phyloP scores from a whole-genome alignment of 1,140 invertebrate species.

The Cyrtorhinus lividipennis region DNA sequence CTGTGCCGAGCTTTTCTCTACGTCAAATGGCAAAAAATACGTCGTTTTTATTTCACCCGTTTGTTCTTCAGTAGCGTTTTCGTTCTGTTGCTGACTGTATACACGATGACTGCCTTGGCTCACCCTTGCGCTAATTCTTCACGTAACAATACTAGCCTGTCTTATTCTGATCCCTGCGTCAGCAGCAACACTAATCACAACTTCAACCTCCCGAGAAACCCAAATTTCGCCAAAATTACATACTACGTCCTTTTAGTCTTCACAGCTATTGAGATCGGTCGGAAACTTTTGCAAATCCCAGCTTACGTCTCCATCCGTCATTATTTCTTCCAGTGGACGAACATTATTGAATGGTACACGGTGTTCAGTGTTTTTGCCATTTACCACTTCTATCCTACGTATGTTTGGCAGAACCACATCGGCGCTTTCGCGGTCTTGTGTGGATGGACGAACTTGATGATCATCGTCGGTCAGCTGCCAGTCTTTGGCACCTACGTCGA shows the following conservation, averaged over 20 bases:
- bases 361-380: conserved; percentile 66
- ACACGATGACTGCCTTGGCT: conserved; percentile 57
- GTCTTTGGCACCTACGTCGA: conserved; percentile 74
- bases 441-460: conserved; percentile 73
- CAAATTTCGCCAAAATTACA: conserved; percentile 33
- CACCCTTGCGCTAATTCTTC: conserved; percentile 41
- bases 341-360: conserved; percentile 72
- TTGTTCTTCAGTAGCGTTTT: conserved; percentile 65
- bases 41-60: conserved; percentile 69
- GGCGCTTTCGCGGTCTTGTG: conserved; percentile 68
- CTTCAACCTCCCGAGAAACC: background rate
- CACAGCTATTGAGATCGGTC: conserved; percentile 55
- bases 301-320: conserved; percentile 58
- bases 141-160: background rate
- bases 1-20: conserved; percentile 68
- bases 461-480: conserved; percentile 71
- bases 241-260: conserved; percentile 61
- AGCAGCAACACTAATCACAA: no score
- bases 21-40: conserved; percentile 75
- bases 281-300: conserved; percentile 59
- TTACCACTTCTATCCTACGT: conserved; percentile 59
- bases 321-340: conserved; percentile 66
- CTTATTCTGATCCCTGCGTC: no score
- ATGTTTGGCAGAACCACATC: conserved; percentile 64
- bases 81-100: conserved; percentile 57